Conservation (phyloP, 2,797 vertebrate genomes). For the Girardinus metallicus region DNA sequence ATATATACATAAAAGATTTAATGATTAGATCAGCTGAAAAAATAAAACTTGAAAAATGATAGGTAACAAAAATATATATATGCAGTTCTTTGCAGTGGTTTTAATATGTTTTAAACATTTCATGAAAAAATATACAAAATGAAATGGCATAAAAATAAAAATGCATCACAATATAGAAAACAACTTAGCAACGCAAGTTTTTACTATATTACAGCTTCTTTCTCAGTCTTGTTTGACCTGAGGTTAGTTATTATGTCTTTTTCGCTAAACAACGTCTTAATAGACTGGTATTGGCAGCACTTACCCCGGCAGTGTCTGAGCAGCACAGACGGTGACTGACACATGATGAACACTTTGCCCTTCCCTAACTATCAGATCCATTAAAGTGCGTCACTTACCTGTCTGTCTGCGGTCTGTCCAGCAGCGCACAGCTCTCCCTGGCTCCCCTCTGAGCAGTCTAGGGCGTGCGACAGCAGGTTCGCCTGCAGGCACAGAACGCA, state of each 20-base stretch:
- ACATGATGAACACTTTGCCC: constrained; percentile 60
- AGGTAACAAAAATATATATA: background rate
- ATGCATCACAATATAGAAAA: background rate
- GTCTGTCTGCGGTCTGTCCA: constrained; percentile 66
- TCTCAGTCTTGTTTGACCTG: constrained; percentile 18
- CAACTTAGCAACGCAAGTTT: background rate
- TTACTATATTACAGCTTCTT: background rate
- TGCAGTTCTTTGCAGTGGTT: background rate
- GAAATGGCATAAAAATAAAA: background rate
- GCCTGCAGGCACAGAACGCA: constrained; percentile 80
- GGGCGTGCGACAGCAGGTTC: constrained; percentile 77
- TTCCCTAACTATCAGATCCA: constrained; percentile 61
- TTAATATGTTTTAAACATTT: background rate
- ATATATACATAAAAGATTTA: background rate
- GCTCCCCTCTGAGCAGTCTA: constrained; percentile 68
- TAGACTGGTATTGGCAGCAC: constrained; percentile 46
- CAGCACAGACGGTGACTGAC: constrained; percentile 48
- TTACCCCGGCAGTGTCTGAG: constrained; percentile 42
- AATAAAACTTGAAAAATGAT: background rate
- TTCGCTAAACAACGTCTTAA: constrained; percentile 56
- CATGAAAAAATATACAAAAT: background rate
- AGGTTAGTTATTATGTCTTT: constrained; percentile 37
- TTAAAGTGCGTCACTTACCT: constrained; percentile 74
- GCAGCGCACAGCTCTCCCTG: constrained; percentile 63
- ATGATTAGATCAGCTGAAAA: background rate